These are phyloP conservation scores for Siniperca scherzeri DNA, from an alignment of 2,797 vertebrate genomes.

Conservation along the genomic window DNA sequence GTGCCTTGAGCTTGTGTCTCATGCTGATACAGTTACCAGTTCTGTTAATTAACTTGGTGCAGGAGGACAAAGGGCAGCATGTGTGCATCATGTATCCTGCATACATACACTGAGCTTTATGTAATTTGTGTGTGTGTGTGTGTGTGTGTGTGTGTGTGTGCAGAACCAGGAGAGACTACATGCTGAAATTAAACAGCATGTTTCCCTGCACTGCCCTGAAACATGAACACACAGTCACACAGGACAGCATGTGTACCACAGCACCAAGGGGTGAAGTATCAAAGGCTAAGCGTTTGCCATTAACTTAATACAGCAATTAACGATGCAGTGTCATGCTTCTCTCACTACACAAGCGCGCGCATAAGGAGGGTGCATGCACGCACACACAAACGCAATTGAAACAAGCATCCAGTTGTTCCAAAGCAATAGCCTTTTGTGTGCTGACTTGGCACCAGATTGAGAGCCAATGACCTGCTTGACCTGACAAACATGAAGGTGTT, in stretches of 20 bases:
- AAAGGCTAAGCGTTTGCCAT: slow-evolving; percentile 61
- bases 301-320: slow-evolving; percentile 54
- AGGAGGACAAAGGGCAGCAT: not conserved
- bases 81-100: not conserved
- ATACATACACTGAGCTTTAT: not conserved
- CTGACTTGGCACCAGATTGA: not conserved
- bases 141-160: not conserved
- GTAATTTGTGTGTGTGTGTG: not conserved
- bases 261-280: slow-evolving; percentile 64
- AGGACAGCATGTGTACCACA: slow-evolving; percentile 50
- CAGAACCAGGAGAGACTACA: slow-evolving; percentile 31
- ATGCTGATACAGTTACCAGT: not conserved
- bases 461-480: slow-evolving; percentile 36
- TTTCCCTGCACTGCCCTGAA: slow-evolving; percentile 41
- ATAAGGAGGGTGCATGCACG: not conserved
- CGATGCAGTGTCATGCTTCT: slow-evolving; percentile 58
- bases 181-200: slow-evolving; percentile 50
- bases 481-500: slow-evolving; percentile 23
- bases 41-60: slow-evolving; percentile 7
- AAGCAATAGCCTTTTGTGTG: slow-evolving; percentile 39
- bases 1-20: not conserved
- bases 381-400: slow-evolving; percentile 6
- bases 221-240: slow-evolving; percentile 37
- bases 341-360: slow-evolving; percentile 18
- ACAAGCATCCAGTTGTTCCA: slow-evolving; percentile 37